These are phyloP conservation scores for Drosophila burlai DNA, from an alignment of 1,140 invertebrate genomes.

Conservation along the genomic window DNA sequence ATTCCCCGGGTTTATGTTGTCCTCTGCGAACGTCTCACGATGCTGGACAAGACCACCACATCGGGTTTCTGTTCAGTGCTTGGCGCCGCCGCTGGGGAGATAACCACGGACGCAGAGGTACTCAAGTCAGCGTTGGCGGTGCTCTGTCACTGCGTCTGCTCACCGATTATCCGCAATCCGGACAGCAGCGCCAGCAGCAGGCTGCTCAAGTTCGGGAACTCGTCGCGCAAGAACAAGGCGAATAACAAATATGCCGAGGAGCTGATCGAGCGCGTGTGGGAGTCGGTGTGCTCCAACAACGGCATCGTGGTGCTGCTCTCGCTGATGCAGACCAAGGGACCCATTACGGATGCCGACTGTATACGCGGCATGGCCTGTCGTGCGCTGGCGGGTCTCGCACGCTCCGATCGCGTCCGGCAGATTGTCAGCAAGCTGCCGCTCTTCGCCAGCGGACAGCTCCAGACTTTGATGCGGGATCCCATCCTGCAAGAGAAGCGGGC, in stretches of 20 bases:
- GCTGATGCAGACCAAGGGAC: conserved; percentile 95
- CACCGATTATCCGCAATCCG: conserved; percentile 91
- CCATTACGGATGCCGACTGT: conserved; percentile 98
- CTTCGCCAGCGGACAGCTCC: conserved; percentile 96
- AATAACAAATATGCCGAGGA: conserved; percentile 92
- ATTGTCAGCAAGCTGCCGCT: conserved; percentile 98
- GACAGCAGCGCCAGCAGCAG: conserved; percentile 86
- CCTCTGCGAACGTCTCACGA: conserved; percentile 92
- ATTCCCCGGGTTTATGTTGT: conserved; percentile 94
- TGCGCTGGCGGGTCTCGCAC: conserved; percentile 95
- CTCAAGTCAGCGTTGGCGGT: conserved; percentile 95
- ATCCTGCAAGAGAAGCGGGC: conserved; percentile 97
- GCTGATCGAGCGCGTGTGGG: conserved; percentile 96
- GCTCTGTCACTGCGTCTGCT: conserved; percentile 97
- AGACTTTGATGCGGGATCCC: conserved; percentile 97
- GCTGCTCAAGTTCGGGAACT: conserved; percentile 79
- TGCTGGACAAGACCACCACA: conserved; percentile 89
- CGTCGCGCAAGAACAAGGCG: conserved; percentile 90
- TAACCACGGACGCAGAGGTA: conserved; percentile 95
- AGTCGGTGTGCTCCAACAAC: conserved; percentile 96
- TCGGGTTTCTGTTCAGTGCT: conserved; percentile 91
- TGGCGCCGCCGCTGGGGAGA: conserved; percentile 95
- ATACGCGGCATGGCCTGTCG: conserved; percentile 96
- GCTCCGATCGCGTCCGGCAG: conserved; percentile 96
- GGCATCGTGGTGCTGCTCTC: conserved; percentile 96